A percentile compares a stretch with the other conserved stretches of the same genome.
Conservation (phyloP, 2,888 invertebrate species). For the Aquatica leii region DNA sequence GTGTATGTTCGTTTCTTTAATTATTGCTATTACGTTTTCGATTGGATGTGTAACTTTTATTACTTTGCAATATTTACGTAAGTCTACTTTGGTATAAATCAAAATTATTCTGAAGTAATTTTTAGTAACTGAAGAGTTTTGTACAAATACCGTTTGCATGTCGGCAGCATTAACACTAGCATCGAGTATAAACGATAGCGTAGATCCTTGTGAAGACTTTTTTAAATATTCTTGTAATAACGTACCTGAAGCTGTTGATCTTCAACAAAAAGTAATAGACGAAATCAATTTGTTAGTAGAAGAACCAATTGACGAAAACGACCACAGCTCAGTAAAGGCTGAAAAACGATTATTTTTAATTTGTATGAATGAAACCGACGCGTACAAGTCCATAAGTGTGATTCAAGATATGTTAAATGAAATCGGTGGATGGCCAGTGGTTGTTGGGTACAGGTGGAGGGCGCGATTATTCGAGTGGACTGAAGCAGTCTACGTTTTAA, state of each 20-base stretch:
- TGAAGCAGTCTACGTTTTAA: slow-evolving; percentile 44
- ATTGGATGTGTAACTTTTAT: slow-evolving; percentile 4
- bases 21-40: neutral
- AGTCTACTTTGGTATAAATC: neutral
- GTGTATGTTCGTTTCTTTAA: neutral
- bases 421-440: slow-evolving; percentile 50
- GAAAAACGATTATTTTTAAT: neutral
- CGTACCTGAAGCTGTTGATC: neutral
- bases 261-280: neutral
- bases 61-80: neutral
- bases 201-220: slow-evolving; percentile 81
- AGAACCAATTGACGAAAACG: slow-evolving; percentile 62
- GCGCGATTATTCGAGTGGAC: slow-evolving; percentile 46
- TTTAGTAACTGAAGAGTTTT: neutral
- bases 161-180: slow-evolving; percentile 68
- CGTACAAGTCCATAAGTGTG: slow-evolving; percentile 18
- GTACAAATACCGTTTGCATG: neutral
- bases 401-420: slow-evolving; percentile 43
- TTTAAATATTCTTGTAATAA: slow-evolving; percentile 48
- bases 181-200: slow-evolving; percentile 69
- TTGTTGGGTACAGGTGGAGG: slow-evolving; percentile 43
- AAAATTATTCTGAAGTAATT: too few relatives aligned
- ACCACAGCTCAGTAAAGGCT: neutral
- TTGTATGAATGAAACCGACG: slow-evolving; percentile 8
- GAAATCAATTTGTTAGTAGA: neutral